A percentile compares a stretch with the other conserved stretches of the same genome.
Conservation (phyloP, 2,888 invertebrate genomes). For the Uropetala carovei region DNA sequence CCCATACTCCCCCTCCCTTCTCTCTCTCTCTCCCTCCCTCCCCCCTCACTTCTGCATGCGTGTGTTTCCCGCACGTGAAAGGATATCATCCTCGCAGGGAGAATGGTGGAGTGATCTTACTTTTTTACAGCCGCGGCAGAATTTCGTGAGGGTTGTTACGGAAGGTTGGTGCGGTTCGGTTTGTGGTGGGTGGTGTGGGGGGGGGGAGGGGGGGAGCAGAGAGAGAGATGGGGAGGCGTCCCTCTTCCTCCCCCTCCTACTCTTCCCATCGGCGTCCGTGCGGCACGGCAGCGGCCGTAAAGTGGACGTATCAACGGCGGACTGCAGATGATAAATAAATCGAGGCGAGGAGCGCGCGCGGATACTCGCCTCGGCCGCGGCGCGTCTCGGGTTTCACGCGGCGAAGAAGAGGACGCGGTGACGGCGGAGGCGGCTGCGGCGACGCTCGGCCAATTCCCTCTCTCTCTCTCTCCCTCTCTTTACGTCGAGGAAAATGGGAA, state of each 20-base stretch:
- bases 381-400: constrained; percentile 5
- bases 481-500: not conserved
- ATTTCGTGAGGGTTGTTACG: not conserved
- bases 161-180: too few species aligned
- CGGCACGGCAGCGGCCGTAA: constrained; percentile 20
- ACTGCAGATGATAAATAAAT: constrained; percentile 46
- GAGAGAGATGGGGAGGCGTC: not conserved
- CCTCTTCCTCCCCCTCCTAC: not conserved
- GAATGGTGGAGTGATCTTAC: not conserved
- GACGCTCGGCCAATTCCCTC: not conserved
- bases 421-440: not conserved
- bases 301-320: constrained; percentile 30
- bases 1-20: not conserved
- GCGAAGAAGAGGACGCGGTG: not conserved
- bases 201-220: not conserved
- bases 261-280: not conserved
- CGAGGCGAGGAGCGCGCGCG: not conserved
- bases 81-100: not conserved
- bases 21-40: too few species aligned
- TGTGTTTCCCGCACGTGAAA: not conserved
- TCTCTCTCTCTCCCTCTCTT: too few species aligned
- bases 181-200: not conserved
- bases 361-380: not conserved
- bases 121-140: constrained; percentile 7
- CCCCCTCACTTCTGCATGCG: not conserved